Conservation (phyloP, 2,113 vertebrate genomes). For the Pelobates fuscus region DNA sequence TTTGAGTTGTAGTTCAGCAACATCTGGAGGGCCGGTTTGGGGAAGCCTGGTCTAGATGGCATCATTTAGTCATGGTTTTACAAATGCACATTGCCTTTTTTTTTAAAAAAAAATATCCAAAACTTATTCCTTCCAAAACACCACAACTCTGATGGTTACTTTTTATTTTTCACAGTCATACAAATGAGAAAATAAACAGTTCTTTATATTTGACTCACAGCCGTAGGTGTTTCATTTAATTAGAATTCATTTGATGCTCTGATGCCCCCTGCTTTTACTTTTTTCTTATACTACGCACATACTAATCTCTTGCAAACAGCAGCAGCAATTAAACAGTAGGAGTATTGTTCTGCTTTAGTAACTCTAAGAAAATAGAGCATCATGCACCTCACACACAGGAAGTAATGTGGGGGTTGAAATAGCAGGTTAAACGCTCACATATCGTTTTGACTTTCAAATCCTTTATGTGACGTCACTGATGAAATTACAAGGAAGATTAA, state of each 20-base stretch:
- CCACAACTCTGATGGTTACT: not conserved
- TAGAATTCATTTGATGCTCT: conserved; percentile 40
- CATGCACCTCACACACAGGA: conserved; percentile 7
- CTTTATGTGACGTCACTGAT: not conserved
- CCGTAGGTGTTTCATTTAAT: conserved; percentile 40
- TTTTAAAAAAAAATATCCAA: no score
- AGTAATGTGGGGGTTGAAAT: conserved; percentile 11
- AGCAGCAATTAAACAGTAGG: conserved; percentile 37
- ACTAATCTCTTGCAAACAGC: conserved; percentile 20
- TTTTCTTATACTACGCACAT: conserved; percentile 1
- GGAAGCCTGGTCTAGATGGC: no score
- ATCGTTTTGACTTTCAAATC: not conserved
- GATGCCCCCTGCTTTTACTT: conserved; percentile 21
- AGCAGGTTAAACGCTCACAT: not conserved
- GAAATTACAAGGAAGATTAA: not conserved
- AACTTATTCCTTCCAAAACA: not conserved
- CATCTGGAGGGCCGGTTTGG: no score
- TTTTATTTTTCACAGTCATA: conserved; percentile 1
- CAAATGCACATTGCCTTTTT: no score
- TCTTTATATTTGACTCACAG: conserved; percentile 21
- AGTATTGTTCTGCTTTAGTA: conserved; percentile 24
- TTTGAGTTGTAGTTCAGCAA: no score
- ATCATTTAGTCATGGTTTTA: no score
- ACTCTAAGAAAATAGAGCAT: conserved; percentile 12
- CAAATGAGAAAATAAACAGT: conserved; percentile 21